Percentiles rank a stretch among this genome's conserved stretches.
Conservation (phyloP, 1,140 invertebrate genomes). For the Pemphigus obesinymphae region DNA sequence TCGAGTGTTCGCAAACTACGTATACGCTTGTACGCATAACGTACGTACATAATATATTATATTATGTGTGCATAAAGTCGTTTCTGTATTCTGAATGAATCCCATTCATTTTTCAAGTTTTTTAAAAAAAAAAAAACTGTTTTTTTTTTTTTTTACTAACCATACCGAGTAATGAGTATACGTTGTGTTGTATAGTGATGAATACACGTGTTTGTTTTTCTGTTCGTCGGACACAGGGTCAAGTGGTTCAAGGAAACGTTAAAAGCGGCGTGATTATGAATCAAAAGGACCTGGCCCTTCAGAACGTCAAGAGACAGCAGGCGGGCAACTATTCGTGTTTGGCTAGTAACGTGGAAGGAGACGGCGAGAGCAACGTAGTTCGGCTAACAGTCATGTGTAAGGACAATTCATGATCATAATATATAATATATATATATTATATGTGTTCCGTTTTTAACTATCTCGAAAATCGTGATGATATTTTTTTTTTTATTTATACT, state of each 20-base stretch:
- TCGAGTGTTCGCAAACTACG: no score
- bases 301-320: conserved; percentile 68
- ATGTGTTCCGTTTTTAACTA: no score
- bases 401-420: conserved; percentile 51
- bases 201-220: conserved; percentile 30
- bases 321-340: conserved; percentile 83
- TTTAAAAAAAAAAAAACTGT: no score
- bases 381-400: conserved; percentile 85
- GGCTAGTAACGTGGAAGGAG: conserved; percentile 82
- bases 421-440: not conserved
- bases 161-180: not conserved
- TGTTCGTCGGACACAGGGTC: conserved; percentile 57
- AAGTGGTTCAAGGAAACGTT: conserved; percentile 72
- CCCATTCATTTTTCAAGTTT: not conserved
- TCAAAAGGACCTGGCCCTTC: conserved; percentile 71
- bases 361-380: conserved; percentile 73
- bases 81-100: no score
- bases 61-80: no score
- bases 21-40: no score
- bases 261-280: conserved; percentile 77
- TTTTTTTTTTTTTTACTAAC: no score
- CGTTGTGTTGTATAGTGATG: conserved; percentile 33
- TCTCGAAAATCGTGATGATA: no score
- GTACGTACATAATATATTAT: no score
- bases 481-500: no score